Evolutionary conservation across 1,140 invertebrate species (phyloP), one percentile per base, ranked within the genome.

Genomic region (Onthophagus taurus): DNA sequence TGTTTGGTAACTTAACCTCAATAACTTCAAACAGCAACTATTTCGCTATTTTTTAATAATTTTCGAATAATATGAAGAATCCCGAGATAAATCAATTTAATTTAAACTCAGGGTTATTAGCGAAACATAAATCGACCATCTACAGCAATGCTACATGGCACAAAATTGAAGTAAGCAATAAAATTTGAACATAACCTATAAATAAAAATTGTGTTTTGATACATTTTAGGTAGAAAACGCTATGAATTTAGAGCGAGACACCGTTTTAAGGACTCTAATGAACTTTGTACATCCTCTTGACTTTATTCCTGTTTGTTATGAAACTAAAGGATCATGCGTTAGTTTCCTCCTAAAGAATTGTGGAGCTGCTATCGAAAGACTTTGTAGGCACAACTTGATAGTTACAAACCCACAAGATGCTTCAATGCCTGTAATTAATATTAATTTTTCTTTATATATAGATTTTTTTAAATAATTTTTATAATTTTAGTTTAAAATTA

Each of bases 291-390:
- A 70, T 33, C 72, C 72, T 5, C 52, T 63, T 3, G 70, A 74
- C 41, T 52, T 75, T 3, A 68, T 74, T 24, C 72, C 72, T 7
- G 66, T 74, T 0, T 59, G 51, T n/a, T 74, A 68, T 55, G 59
- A 64, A 18, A 46, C 54, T 7, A 51, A 53, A 3, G 62, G 62
- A 1, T 51, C 59, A 2, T 59, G 65, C 31, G 57, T 64, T 0
- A 66, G 52, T 26, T 74, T 75, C 45, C 45, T 74, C 18, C 66
- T 65, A 3, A 59, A 69, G 38, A 72, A 72, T 47, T 75, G 72
- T 48, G 67, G 65, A 3, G 45, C 59, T 2, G 71, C 71, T 0
- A 50, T 75, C 3, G 62, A 68, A 21, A 66, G 67, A 51, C 48
- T 75, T 0, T 72, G 70, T 38, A 59, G 57, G 12, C 52, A 60